Base-by-base conservation (phyloP, 2,113 vertebrate species). In the Laticauda colubrina region DNA sequence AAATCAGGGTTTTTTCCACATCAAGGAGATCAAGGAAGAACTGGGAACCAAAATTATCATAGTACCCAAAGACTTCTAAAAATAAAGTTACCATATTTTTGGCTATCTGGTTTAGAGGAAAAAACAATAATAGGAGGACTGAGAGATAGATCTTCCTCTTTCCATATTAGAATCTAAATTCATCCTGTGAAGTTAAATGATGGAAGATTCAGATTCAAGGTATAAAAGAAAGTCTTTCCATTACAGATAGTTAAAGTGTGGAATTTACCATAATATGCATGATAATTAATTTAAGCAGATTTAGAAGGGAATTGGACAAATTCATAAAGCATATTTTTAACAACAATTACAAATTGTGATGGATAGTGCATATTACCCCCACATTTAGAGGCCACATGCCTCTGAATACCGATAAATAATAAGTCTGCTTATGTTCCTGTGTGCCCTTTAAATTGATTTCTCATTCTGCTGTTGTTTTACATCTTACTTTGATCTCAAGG, bases 401-500 rank as follows among this genome's bases (percentile, higher is more conserved):
- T 48, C 45, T 69, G 45, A 90, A 53, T 45, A 20, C 59, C 59
- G 53, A 20, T 10, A 48, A 39, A 81, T n/a, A 75, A 75, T 75
- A 34, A 75, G 6, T 45, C 89, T 90, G 45, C 24, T 48, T 48
- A 48, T 45, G 34, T 89, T 64, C 10, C 43, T 89, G 7, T 15
- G 89, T 24, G 57, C 20, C 56, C 34, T 64, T 45, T 87, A 24
- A 7, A 23, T 53, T 75, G 87, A 26, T 29, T 91, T 87, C 56
- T 14, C 23, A 12, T 92, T 64, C 45, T 53, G 85, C 20, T 15
- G 21, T 92, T 88, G 20, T 87, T 21, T 29, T 64, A 48, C 24
- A 20, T 23, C 20, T 92, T 88, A 23, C 61, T 64, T 87, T 64
- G 86, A 88, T 59, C 91, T 64, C 87, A 88, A 87, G 85, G 91